These are phyloP conservation scores for Siniperca knerii DNA, from an alignment of 2,113 vertebrate species.

Conservation along the genomic window DNA sequence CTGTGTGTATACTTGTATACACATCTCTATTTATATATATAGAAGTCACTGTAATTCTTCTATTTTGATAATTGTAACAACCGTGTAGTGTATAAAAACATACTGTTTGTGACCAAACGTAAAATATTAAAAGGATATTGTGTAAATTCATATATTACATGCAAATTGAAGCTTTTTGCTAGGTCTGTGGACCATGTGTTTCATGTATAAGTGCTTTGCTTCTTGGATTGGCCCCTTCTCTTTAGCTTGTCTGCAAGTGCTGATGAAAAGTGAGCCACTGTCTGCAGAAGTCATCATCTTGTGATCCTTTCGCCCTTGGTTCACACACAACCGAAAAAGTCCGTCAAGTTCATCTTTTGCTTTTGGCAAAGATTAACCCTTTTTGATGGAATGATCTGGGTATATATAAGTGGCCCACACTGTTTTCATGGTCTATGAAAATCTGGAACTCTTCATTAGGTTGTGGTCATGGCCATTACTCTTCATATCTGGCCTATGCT, in stretches of 20 bases:
- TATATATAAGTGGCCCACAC: slow-evolving; percentile 47
- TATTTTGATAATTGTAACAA: neutral
- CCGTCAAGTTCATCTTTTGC: slow-evolving; percentile 68
- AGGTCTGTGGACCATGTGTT: slow-evolving; percentile 61
- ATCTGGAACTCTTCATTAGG: slow-evolving; percentile 64
- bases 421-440: slow-evolving; percentile 62
- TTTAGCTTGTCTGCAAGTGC: slow-evolving; percentile 41
- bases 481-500: slow-evolving; percentile 38
- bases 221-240: slow-evolving; percentile 41
- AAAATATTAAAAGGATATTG: neutral
- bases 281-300: slow-evolving; percentile 79
- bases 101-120: neutral
- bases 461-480: slow-evolving; percentile 48
- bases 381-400: slow-evolving; percentile 60
- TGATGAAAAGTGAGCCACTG: slow-evolving; percentile 56
- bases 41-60: neutral
- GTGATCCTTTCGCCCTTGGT: slow-evolving; percentile 42
- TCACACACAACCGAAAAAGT: slow-evolving; percentile 66
- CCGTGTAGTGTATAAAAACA: slow-evolving; percentile 8
- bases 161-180: neutral
- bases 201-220: slow-evolving; percentile 44
- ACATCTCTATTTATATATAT: neutral
- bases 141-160: slow-evolving; percentile 20
- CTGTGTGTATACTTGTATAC: neutral
- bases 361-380: slow-evolving; percentile 42